Conservation (phyloP, 2,888 invertebrate species). For the Cataglyphis rosenhaueri region DNA sequence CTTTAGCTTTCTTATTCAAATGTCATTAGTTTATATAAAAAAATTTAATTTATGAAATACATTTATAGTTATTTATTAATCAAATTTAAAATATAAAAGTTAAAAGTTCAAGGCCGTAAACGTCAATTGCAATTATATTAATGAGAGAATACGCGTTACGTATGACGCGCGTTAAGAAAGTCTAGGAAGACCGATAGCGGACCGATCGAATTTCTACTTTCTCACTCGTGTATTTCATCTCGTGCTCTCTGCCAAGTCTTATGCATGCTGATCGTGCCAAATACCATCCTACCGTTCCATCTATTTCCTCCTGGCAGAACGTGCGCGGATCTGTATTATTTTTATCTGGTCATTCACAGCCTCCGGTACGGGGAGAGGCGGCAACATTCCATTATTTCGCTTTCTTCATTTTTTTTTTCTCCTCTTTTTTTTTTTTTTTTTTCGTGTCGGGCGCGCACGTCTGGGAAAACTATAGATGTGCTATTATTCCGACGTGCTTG, state of each 20-base stretch:
- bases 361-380: conserved; percentile 77
- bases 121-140: conserved; percentile 34
- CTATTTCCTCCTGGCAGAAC: conserved; percentile 71
- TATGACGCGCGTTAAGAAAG: conserved; percentile 59
- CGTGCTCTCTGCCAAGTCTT: conserved; percentile 71
- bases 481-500: conserved; percentile 49
- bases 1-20: neutral
- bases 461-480: conserved; percentile 50
- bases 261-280: conserved; percentile 74
- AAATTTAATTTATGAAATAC: neutral
- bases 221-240: conserved; percentile 67
- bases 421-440: neutral
- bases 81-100: neutral
- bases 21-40: neutral
- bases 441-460: conserved; percentile 24
- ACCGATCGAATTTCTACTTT: conserved; percentile 74
- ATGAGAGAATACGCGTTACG: conserved; percentile 40
- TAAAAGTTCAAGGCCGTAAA: conserved; percentile 15
- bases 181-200: conserved; percentile 56
- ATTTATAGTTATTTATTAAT: neutral
- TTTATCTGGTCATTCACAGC: conserved; percentile 74
- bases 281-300: conserved; percentile 73
- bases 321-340: conserved; percentile 70
- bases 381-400: conserved; percentile 35
- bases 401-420: conserved; percentile 33